phyloP scores from a whole-genome alignment of 2,113 vertebrate species.

The Toxostoma redivivum region DNA sequence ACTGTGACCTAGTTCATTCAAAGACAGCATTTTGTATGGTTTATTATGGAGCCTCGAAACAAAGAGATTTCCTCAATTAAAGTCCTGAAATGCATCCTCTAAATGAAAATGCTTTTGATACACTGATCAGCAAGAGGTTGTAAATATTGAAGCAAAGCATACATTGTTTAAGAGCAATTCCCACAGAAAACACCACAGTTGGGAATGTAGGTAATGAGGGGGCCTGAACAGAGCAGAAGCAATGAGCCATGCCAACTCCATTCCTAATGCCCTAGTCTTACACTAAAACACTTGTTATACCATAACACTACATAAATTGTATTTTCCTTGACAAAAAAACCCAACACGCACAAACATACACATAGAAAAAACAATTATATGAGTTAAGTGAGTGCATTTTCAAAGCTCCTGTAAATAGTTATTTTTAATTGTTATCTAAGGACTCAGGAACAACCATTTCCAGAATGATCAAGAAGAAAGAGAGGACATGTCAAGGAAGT shows the following conservation, averaged over 20 bases:
- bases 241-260: background rate
- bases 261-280: background rate
- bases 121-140: slow-evolving; percentile 16
- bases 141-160: background rate
- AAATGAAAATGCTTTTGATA: slow-evolving; percentile 52
- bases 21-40: slow-evolving; percentile 32
- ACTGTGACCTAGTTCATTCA: slow-evolving; percentile 49
- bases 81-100: slow-evolving; percentile 52
- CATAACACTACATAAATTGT: background rate
- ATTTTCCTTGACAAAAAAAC: background rate
- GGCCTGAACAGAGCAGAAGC: background rate
- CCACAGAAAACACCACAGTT: slow-evolving; percentile 22
- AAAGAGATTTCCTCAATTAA: slow-evolving; percentile 62
- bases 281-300: background rate
- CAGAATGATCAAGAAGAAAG: background rate
- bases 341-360: background rate
- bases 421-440: background rate
- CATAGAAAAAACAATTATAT: rapidly evolving
- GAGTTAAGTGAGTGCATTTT: background rate
- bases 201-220: slow-evolving; percentile 7
- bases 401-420: background rate
- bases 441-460: background rate
- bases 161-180: slow-evolving; percentile 45
- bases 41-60: slow-evolving; percentile 22
- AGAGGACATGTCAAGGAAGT: background rate